Evolutionary conservation across 2,888 invertebrate species (phyloP).

Genomic region (Mellilla xanthometata): DNA sequence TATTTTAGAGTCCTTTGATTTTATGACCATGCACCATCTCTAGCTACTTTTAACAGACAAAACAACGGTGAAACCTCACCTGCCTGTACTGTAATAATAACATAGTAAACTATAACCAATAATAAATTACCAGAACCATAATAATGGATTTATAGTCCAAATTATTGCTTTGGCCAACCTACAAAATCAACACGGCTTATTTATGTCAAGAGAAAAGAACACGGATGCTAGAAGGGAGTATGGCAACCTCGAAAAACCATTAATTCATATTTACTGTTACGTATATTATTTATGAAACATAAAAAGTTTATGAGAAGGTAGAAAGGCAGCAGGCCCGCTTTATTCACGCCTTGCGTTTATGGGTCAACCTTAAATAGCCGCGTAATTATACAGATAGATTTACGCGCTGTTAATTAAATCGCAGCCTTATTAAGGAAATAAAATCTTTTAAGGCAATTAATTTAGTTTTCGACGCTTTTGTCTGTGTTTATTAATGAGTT

Average conservation of each 20-base stretch:
- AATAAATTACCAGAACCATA: conserved; percentile 43
- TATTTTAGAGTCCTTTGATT: too few species aligned
- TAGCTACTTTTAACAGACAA: too few species aligned
- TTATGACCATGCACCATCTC: too few species aligned
- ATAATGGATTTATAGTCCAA: conserved; percentile 44
- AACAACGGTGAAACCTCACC: background rate
- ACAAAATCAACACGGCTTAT: conserved; percentile 51
- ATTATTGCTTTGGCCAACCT: conserved; percentile 45
- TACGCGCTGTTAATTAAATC: conserved; percentile 54
- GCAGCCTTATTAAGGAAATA: conserved; percentile 28
- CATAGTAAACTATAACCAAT: conserved; percentile 24
- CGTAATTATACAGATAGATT: conserved; percentile 61
- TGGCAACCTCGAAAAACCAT: conserved; percentile 64
- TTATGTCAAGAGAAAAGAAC: conserved; percentile 47
- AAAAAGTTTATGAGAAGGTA: conserved; percentile 73
- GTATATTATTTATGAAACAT: conserved; percentile 75
- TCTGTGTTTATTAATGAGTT: conserved; percentile 17
- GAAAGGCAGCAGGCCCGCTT: conserved; percentile 61
- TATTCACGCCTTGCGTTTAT: conserved; percentile 59
- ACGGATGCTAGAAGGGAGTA: conserved; percentile 53
- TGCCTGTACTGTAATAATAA: conserved; percentile 18
- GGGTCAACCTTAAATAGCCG: conserved; percentile 63
- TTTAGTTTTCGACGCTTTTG: conserved; percentile 11
- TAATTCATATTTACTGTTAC: conserved; percentile 72
- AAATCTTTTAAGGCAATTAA: conserved; percentile 20